Evolutionary conservation across 1,140 invertebrate genomes (phyloP).

Genomic region (Drosophila kurseongensis): DNA sequence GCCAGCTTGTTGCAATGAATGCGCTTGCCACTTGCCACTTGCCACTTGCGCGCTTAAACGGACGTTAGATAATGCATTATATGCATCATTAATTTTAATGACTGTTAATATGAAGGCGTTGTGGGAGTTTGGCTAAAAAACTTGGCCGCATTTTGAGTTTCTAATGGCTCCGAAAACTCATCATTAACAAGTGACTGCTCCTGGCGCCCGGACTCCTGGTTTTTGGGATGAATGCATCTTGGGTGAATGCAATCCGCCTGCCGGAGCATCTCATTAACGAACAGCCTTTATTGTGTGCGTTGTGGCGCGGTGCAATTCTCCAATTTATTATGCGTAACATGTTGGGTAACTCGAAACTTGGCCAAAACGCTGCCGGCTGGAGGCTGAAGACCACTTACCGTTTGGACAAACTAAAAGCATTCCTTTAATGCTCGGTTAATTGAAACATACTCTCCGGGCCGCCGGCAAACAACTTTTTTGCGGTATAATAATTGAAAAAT

Average conservation of each 20-base stretch:
- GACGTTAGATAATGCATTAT: constrained; percentile 6
- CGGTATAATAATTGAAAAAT: constrained; percentile 59
- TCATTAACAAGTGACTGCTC: constrained; percentile 18
- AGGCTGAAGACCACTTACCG: constrained; percentile 48
- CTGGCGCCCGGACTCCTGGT: not conserved
- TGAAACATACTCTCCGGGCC: constrained; percentile 55
- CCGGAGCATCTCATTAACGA: constrained; percentile 39
- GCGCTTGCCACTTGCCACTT: not conserved
- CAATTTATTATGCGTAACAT: constrained; percentile 77
- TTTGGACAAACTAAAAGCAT: constrained; percentile 67
- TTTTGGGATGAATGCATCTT: constrained; percentile 13
- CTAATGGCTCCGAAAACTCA: constrained; percentile 47
- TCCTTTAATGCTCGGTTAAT: constrained; percentile 79
- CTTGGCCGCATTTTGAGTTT: constrained; percentile 50
- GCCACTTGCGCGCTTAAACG: constrained; percentile 6
- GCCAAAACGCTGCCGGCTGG: constrained; percentile 12
- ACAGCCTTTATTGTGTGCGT: constrained; percentile 24
- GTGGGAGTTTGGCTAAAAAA: constrained; percentile 34
- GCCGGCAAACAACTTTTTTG: constrained; percentile 47
- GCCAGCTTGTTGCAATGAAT: not conserved
- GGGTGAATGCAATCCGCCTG: constrained; percentile 12
- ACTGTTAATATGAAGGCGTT: constrained; percentile 47
- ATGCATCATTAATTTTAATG: constrained; percentile 82
- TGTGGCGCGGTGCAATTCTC: constrained; percentile 5
- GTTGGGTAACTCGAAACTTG: constrained; percentile 39